Conservation (phyloP, 2,797 vertebrate species). For the Macropus fuliginosus region DNA sequence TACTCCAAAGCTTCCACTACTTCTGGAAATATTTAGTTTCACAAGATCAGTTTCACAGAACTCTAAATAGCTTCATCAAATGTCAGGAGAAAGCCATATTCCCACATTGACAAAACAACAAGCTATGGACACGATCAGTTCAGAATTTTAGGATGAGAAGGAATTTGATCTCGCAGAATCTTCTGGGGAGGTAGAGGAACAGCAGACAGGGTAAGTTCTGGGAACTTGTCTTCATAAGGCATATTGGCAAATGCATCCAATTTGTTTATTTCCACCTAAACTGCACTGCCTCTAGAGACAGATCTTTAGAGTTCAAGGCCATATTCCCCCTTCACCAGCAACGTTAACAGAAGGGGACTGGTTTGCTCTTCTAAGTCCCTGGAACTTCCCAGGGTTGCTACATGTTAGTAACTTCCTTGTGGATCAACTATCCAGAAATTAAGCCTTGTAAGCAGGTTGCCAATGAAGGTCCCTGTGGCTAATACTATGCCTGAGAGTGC, state of each 20-base stretch:
- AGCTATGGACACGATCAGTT: constrained; percentile 10
- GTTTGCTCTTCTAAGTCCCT: neutral
- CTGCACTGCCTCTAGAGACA: neutral
- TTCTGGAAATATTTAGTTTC: constrained; percentile 12
- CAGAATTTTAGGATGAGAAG: neutral
- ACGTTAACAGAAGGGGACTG: neutral
- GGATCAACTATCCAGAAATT: neutral
- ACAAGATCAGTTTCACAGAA: constrained; percentile 24
- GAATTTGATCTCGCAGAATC: neutral
- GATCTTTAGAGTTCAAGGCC: constrained; percentile 16
- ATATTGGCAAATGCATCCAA: neutral
- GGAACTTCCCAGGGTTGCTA: neutral
- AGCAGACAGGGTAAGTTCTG: constrained; percentile 21
- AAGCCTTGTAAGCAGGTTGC: neutral
- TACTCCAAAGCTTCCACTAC: neutral
- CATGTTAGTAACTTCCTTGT: neutral
- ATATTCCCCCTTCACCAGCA: neutral
- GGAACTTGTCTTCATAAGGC: neutral
- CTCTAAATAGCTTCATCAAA: constrained; percentile 1
- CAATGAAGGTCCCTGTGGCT: neutral
- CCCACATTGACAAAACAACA: constrained; percentile 24
- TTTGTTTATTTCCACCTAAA: constrained; percentile 25
- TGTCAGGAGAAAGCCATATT: constrained; percentile 29
- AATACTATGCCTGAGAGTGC: neutral
- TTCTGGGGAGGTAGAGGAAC: constrained; percentile 2